Base-by-base conservation (phyloP, 2,113 vertebrate species). In the Copsychus sechellarum region DNA sequence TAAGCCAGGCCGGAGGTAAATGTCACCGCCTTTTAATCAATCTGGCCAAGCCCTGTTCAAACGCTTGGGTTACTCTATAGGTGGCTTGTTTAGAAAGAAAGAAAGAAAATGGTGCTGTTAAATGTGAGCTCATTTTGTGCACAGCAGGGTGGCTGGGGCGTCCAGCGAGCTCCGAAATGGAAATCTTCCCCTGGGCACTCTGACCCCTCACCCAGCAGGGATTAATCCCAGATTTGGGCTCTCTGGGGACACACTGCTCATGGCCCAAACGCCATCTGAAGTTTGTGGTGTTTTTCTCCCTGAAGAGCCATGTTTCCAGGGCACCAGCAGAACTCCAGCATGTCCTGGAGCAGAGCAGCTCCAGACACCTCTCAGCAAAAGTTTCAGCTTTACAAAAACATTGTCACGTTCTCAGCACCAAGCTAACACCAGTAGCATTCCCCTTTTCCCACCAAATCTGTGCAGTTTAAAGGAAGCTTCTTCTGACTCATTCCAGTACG, bases 141-240 rank as follows among this genome's bases (percentile, higher is more conserved):
- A 0, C 14, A 8, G 21, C 47, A 2, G 69, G 12, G 33, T 14
- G 1, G 0, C 21, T 8, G 40, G 53, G 45, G 48, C 34, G 38
- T 1, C 18, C 47, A 26, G 48, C 4, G 0, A 10, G 43, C 57
- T 80, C 66, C 0, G 0, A 24, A 48, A 36, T 18, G 4, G 31
- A 66, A 70, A 15, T 15, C 19, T 21, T 45, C 43, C 43, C 71
- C 56, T 6, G 38, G 18, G 14, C 18, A n/a, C 40, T 4, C 48
- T 8, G 38, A 51, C 8, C 43, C 21, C 53, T 36, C 66, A 8
- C 18, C 71, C 8, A 11, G 9, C 45, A 19, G 2, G 20, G 61
- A 60, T 56, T 23, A 38, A 66, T 31, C 21, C 34, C 53, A 5
- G 8, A 6, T 45, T 2, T 28, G 28, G 81, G n/a, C 54, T 45